Base-by-base conservation (phyloP, 2,113 vertebrate species). In the Hassar affinis region DNA sequence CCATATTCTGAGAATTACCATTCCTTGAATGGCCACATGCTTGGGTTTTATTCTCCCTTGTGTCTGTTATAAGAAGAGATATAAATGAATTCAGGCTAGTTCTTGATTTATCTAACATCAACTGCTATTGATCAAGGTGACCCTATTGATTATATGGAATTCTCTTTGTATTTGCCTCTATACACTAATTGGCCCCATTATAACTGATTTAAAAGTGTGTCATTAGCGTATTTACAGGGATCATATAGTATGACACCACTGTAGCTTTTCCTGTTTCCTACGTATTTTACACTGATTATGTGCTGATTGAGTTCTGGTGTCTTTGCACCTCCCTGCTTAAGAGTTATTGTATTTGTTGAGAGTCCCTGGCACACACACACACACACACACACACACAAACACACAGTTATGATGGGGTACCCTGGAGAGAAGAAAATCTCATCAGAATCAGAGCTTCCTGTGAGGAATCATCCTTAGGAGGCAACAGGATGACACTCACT, bases 161-260 rank as follows among this genome's bases (percentile, higher is more conserved):
- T 22, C 9, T 81, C 15, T 59, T 71, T 72, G 27, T 7, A 33
- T 74, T 82, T 33, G 18, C 47, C 56, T 38, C 45, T 35, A 33
- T 49, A 22, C 27, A 52, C 30, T 38, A 83, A 83, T 76, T 38
- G 89, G 89, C 87, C n/a, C 22, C 9, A 54, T 78, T 79, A 74
- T 79, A 68, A 56, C n/a, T 89, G 90, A 93, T 92, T 80, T 59
- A 89, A 92, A 93, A 91, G 92, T 92, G 87, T 92, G 89, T 92
- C 92, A 94, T 94, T 92, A 92, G 84, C 85, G 69, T 87, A 75
- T 62, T 74, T 87, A 88, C 27, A 33, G 91, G 88, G 89, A 92
- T 92, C 90, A 87, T 91, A 93, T 86, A 91, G 86, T 90, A 87
- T 81, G 88, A 92, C 88, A 92, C 81, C 82, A 56, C 87, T 87